These are phyloP conservation scores for Lasioglossum albipes DNA, from an alignment of 1,140 invertebrate genomes.

Conservation along the genomic window DNA sequence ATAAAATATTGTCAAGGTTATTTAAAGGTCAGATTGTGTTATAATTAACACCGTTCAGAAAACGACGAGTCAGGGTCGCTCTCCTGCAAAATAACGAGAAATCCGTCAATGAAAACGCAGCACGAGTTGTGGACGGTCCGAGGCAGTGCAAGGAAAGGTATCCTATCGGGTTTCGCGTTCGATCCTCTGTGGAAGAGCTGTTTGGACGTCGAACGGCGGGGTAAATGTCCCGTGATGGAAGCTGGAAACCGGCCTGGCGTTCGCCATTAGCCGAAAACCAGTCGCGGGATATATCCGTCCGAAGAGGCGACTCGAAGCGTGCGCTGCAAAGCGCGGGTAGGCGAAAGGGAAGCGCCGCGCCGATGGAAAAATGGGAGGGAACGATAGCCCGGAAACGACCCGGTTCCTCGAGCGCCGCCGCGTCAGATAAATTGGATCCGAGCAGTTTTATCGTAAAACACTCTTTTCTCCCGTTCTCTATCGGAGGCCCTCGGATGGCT, in stretches of 20 bases:
- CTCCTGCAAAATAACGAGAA: too few species aligned
- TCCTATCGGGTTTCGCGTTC: not conserved
- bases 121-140: not conserved
- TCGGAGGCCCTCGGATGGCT: conserved; percentile 21
- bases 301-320: conserved; percentile 1
- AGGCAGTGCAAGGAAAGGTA: not conserved
- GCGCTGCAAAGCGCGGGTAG: not conserved
- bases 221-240: conserved; percentile 35
- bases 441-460: conserved; percentile 63
- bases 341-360: conserved; percentile 7
- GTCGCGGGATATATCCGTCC: conserved; percentile 28
- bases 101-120: too few species aligned
- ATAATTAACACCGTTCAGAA: too few species aligned
- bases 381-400: conserved; percentile 63
- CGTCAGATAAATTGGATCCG: conserved; percentile 66
- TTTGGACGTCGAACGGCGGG: not conserved
- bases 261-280: conserved; percentile 24
- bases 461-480: conserved; percentile 21
- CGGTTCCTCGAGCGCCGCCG: conserved; percentile 52
- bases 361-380: conserved; percentile 32
- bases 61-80: too few species aligned
- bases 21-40: too few species aligned
- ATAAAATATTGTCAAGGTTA: too few species aligned
- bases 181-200: conserved; percentile 1
- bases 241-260: conserved; percentile 21